These are phyloP conservation scores for Tuta absoluta DNA, from an alignment of 2,888 invertebrate genomes.

Conservation along the genomic window DNA sequence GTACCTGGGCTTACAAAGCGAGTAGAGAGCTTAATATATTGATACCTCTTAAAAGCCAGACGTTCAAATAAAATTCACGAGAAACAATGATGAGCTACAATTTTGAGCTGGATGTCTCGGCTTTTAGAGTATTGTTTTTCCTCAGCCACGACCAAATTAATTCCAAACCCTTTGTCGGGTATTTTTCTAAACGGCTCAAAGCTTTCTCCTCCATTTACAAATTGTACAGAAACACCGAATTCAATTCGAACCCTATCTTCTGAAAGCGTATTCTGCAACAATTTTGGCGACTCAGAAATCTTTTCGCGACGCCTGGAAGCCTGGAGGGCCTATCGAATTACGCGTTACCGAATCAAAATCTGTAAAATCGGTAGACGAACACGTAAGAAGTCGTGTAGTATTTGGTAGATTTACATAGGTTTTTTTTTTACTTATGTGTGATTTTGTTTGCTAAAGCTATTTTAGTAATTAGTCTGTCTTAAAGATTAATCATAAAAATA, in stretches of 20 bases:
- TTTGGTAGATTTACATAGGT: too few species aligned
- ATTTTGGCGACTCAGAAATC: constrained; percentile 20
- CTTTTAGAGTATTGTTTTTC: not conserved
- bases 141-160: constrained; percentile 1
- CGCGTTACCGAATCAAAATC: constrained; percentile 13
- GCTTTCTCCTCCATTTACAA: constrained; percentile 16
- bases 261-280: constrained; percentile 21
- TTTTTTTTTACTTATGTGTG: too few species aligned
- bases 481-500: too few species aligned
- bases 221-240: constrained; percentile 20
- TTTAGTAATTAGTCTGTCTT: too few species aligned
- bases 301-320: constrained; percentile 22
- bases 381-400: too few species aligned
- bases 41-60: constrained; percentile 2
- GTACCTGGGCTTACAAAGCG: not conserved
- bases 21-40: not conserved
- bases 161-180: constrained; percentile 13
- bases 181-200: constrained; percentile 4
- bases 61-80: not conserved
- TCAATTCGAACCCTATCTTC: constrained; percentile 19
- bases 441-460: too few species aligned
- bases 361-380: too few species aligned
- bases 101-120: not conserved
- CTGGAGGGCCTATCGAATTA: constrained; percentile 40
- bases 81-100: not conserved